A percentile compares a stretch with the other conserved stretches of the same genome.
These are phyloP conservation scores for Pangasius macronema DNA, from an alignment of 2,797 vertebrate species.

Conservation along the genomic window DNA sequence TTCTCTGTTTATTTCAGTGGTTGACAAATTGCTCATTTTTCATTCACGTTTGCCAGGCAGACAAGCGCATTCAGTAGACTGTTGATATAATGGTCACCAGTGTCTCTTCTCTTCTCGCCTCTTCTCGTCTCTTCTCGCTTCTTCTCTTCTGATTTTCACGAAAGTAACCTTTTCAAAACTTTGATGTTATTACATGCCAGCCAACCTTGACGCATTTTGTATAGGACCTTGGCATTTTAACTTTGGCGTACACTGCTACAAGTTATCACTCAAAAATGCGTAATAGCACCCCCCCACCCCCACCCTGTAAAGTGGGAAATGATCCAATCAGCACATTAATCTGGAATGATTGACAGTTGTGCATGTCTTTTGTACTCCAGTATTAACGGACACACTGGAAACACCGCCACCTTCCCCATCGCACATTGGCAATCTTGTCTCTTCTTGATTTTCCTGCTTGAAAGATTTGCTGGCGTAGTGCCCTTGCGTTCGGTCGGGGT, in stretches of 20 bases:
- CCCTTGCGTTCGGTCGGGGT: not conserved
- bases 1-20: constrained; percentile 4
- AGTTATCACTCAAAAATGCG: not conserved
- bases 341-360: not conserved
- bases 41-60: not conserved
- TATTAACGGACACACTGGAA: not conserved
- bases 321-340: not conserved
- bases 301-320: not conserved
- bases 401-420: not conserved
- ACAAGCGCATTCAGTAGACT: not conserved
- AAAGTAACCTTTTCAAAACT: not conserved
- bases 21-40: not conserved
- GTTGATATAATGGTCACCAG: not conserved
- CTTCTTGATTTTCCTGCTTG: not conserved
- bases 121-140: too few relatives aligned
- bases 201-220: not conserved
- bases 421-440: not conserved
- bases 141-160: not conserved
- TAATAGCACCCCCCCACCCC: too few relatives aligned
- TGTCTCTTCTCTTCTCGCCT: too few relatives aligned
- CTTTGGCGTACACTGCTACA: too few relatives aligned
- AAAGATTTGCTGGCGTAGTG: not conserved
- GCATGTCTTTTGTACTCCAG: not conserved
- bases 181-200: not conserved
- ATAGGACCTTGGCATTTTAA: not conserved